Evolutionary conservation across 2,797 vertebrate species (phyloP), one percentile per base, ranked within the genome.

Genomic region (Malurus leucopterus): DNA sequence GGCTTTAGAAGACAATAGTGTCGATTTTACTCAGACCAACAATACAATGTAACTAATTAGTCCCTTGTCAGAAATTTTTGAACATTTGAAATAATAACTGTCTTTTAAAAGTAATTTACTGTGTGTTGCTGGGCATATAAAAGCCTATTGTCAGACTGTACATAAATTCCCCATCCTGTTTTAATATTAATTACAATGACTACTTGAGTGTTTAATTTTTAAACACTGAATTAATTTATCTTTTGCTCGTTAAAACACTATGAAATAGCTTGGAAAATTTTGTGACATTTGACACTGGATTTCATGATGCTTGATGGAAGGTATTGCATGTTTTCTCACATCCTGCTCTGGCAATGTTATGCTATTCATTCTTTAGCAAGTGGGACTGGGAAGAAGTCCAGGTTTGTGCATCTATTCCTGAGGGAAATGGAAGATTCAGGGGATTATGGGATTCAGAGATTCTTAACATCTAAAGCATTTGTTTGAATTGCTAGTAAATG

Each of bases 191-290:
- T 89, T 91, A n/a, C 36, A 62, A 47, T 43, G 30, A 83, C 72
- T 88, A 58, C 32, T 58, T 54, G 30, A 91, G 63, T 85, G 62
- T 93, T 92, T 87, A 44, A 64, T 68, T 90, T 89, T 79, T 74
- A 77, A 93, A 85, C 62, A 50, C 23, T n/a, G 54, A 71, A 62
- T 89, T 86, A 53, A 38, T 84, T 87, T 84, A 84, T 72, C 23
- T 69, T 89, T 61, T 65, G 19, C 36, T 74, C 76, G 8, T 74
- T 90, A 89, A 87, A 93, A 82, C 34, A 40, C 79, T 72, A 26
- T 84, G 47, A 86, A 90, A 77, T 68, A 87, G 43, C 23, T 89
- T 76, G 53, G 76, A 91, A 93, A 65, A 24, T 49, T 59, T 51
- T 77, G 63, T 68, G 40, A 55, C 38, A 44, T 76, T 53, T 92